A percentile compares a stretch with the other conserved stretches of the same genome.
phyloP scores from a whole-genome alignment of 2,113 vertebrate species.

The Calonectris borealis region DNA sequence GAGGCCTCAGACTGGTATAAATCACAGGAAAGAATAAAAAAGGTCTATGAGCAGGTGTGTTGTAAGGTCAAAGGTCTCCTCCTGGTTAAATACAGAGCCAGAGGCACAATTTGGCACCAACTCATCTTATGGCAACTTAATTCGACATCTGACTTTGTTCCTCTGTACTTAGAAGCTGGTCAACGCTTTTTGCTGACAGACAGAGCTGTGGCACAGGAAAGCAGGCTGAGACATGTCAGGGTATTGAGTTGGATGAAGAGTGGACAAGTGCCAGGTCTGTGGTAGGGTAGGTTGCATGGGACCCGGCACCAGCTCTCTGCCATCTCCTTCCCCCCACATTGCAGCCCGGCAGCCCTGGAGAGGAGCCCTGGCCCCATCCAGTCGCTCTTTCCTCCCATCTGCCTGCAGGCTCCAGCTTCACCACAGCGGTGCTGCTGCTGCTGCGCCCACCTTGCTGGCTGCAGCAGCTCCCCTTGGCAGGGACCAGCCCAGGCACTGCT shows the following conservation, averaged over 20 bases:
- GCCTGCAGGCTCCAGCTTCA: not conserved
- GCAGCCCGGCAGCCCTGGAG: not conserved
- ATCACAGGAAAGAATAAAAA: not conserved
- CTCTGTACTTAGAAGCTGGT: not conserved
- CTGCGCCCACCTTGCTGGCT: not conserved
- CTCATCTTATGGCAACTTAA: not conserved
- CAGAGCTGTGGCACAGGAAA: not conserved
- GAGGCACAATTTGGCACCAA: not conserved
- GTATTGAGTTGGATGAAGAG: not conserved
- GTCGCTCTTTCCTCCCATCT: not conserved
- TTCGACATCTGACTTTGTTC: not conserved
- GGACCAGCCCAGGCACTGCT: not conserved
- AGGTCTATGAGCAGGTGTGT: not conserved
- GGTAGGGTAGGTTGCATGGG: not conserved
- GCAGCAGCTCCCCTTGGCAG: not conserved
- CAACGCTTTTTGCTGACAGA: not conserved
- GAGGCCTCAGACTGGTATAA: not conserved
- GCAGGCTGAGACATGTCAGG: not conserved
- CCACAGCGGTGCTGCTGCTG: not conserved
- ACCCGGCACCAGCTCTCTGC: not conserved
- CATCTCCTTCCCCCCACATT: fast-evolving
- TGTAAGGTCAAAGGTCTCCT: not conserved
- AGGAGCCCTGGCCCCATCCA: not conserved
- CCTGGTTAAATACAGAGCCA: not conserved
- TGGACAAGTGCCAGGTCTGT: not conserved